Conservation (phyloP, 1,140 invertebrate species). For the Sminthurides bifidus region DNA sequence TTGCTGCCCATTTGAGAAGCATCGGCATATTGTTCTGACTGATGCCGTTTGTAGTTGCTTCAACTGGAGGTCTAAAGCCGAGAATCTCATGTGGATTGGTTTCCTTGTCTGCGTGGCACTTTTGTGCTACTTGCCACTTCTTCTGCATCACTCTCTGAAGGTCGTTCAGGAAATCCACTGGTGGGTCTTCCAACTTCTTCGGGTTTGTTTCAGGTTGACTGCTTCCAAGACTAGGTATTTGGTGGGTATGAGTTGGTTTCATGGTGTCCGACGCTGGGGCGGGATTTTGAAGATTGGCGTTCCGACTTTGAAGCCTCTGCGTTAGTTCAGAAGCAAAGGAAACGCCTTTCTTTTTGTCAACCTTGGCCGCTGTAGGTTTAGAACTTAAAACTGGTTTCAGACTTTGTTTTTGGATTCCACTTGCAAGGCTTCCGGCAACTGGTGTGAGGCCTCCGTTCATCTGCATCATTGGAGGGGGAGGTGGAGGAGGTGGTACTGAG, state of each 20-base stretch:
- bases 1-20: not conserved
- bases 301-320: constrained; percentile 32
- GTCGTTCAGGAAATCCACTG: constrained; percentile 71
- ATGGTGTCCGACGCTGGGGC: not conserved
- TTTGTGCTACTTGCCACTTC: constrained; percentile 86
- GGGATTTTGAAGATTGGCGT: not conserved
- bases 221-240: not conserved
- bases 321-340: constrained; percentile 26
- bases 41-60: not conserved
- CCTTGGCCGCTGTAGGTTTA: not conserved
- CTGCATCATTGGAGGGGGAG: constrained; percentile 45
- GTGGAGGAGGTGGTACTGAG: constrained; percentile 24
- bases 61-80: constrained; percentile 51
- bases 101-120: constrained; percentile 69
- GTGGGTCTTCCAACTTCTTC: constrained; percentile 60
- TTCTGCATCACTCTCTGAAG: constrained; percentile 81
- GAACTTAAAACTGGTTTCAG: not conserved
- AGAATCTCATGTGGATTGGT: constrained; percentile 80
- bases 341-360: constrained; percentile 21
- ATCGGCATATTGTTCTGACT: not conserved
- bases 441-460: constrained; percentile 36
- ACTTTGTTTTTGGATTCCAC: constrained; percentile 13
- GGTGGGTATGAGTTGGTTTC: not conserved
- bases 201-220: constrained; percentile 43
- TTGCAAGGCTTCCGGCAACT: not conserved